phyloP scores from a whole-genome alignment of 2,888 invertebrate genomes.

The Idaea aversata region DNA sequence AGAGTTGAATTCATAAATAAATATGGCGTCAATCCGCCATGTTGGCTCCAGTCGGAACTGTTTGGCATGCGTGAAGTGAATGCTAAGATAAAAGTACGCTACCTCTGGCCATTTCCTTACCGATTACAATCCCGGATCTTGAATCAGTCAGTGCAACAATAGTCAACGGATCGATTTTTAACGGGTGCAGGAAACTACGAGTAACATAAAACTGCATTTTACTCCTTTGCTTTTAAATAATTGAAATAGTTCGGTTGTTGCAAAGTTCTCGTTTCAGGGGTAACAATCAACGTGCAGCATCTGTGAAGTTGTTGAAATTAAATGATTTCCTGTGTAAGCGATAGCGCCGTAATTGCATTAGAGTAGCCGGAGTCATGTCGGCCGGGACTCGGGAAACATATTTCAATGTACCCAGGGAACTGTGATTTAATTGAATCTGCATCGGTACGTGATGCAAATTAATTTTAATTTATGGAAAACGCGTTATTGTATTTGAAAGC shows the following conservation, averaged over 20 bases:
- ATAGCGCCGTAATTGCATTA: conserved; percentile 34
- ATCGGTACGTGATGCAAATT: not conserved
- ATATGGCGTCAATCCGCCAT: conserved; percentile 50
- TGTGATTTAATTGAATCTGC: not conserved
- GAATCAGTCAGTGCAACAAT: not conserved
- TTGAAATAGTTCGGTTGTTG: conserved; percentile 1
- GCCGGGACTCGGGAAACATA: conserved; percentile 3
- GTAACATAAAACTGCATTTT: not conserved
- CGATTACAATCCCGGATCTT: conserved; percentile 10
- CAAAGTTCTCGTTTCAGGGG: conserved; percentile 1
- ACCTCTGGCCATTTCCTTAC: conserved; percentile 9
- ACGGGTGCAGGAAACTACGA: not conserved
- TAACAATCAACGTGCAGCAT: conserved; percentile 7
- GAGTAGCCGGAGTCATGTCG: conserved; percentile 7
- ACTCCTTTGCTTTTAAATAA: conserved; percentile 3
- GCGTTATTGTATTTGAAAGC: conserved; percentile 8
- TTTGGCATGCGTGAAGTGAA: conserved; percentile 46
- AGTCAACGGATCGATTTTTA: not conserved
- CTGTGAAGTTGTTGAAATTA: conserved; percentile 27
- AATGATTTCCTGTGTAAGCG: conserved; percentile 35
- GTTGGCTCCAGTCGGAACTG: conserved; percentile 35
- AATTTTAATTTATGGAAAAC: conserved; percentile 10
- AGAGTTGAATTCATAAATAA: conserved; percentile 57
- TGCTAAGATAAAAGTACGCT: conserved; percentile 30
- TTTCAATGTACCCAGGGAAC: not conserved